Evolutionary conservation across 2,888 invertebrate species (phyloP), one percentile per base, ranked within the genome.

Genomic region (Plagodis pulveraria): DNA sequence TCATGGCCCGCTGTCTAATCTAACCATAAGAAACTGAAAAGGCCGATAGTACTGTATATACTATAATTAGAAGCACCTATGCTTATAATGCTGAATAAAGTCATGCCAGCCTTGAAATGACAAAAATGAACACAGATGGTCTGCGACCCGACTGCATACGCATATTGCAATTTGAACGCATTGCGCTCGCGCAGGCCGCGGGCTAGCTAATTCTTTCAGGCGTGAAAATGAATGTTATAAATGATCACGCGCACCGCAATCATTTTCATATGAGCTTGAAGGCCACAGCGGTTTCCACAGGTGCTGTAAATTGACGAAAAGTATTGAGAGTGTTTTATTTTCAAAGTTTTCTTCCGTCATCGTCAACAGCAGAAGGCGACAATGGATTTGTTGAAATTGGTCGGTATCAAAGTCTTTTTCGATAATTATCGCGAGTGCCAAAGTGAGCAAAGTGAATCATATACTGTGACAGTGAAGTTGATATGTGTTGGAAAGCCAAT

Each of bases 201-300:
- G 58, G 54, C 43, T 56, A 5, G 63, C 55, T 73, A 66, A 80
- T 66, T 82, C 89, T 83, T 86, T 93, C 90, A 90, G 88, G 83
- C 93, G 92, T 93, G 87, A 93, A 91, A 90, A 86, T 89, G 87
- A 91, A 93, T 92, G 93, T 93, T 93, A 93, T 93, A 93, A 91
- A 93, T 92, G 83, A 79, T 82, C 86, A 86, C 74, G 81, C 84
- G 77, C 81, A 77, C 73, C 71, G 78, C 79, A 77, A 77, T 80
- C 81, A 89, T 89, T 86, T 90, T 86, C 91, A 93, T 89, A 93
- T 85, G 81, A 84, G 87, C 84, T 83, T 80, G 83, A 83, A 84
- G 84, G 81, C 83, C 81, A 82, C 86, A 83, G 81, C 80, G 71
- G 87, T 82, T 82, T 81, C 78, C 77, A 85, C 85, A 57, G 59